Evolutionary conservation across 2,113 vertebrate species (phyloP).

Genomic region (Sclerurus mexicanus): DNA sequence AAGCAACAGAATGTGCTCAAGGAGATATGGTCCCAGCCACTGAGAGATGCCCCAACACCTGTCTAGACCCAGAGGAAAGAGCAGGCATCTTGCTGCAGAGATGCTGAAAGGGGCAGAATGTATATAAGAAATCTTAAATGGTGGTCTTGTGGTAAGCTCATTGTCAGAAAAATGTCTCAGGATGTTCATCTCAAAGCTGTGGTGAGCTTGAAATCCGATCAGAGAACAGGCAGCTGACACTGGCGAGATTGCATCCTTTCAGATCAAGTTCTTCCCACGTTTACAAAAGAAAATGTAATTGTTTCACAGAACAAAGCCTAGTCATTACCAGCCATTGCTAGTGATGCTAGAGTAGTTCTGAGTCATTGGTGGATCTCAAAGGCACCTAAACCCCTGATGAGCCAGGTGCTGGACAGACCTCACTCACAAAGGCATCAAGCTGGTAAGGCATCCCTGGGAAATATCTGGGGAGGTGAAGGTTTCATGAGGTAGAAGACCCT

Average conservation of each 20-base stretch:
- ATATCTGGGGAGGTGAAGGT: background rate
- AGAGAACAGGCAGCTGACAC: background rate
- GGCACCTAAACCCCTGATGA: background rate
- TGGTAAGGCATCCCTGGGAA: background rate
- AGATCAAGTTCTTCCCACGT: background rate
- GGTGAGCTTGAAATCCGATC: background rate
- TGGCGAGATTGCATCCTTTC: background rate
- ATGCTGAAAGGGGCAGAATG: background rate
- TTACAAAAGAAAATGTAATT: background rate
- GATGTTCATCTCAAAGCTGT: background rate
- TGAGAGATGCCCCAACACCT: background rate
- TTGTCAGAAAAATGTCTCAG: background rate
- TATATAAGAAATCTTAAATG: background rate
- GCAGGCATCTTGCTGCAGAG: background rate
- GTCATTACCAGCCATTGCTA: background rate
- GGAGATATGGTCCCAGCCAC: background rate
- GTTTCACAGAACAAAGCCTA: background rate
- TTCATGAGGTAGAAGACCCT: background rate
- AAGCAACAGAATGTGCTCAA: background rate
- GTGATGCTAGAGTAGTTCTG: background rate
- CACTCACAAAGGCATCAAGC: background rate
- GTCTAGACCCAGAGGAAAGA: background rate
- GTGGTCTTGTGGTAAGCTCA: background rate
- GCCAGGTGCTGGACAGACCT: background rate
- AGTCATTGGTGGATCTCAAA: background rate